A percentile compares a stretch with the other conserved stretches of the same genome.
These are phyloP conservation scores for Zelostemma sp. DNA, from an alignment of 1,140 invertebrate species.

Conservation along the genomic window DNA sequence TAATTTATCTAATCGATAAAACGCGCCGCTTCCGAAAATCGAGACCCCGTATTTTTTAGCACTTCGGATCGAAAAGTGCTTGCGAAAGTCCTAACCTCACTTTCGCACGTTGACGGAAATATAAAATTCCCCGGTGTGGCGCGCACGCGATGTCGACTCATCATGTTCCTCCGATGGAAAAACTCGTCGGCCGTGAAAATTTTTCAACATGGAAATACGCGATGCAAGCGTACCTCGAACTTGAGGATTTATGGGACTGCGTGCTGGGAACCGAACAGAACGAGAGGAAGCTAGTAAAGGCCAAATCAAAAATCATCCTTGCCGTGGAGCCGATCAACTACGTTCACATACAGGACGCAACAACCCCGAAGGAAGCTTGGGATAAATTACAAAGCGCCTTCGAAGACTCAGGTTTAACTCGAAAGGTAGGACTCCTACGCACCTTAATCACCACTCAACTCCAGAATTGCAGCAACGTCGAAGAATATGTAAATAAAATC, in stretches of 20 bases:
- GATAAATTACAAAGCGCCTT: conserved; percentile 48
- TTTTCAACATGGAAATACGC: conserved; percentile 53
- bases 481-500: conserved; percentile 57
- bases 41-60: too few relatives aligned
- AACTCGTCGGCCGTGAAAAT: conserved; percentile 51
- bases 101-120: too few relatives aligned
- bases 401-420: conserved; percentile 56
- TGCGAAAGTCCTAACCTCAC: too few relatives aligned
- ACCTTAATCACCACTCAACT: conserved; percentile 48
- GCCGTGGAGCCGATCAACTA: conserved; percentile 54
- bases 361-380: conserved; percentile 45
- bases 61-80: too few relatives aligned
- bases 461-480: conserved; percentile 45
- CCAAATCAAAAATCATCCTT: conserved; percentile 52
- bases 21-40: background rate
- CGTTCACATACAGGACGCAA: conserved; percentile 42
- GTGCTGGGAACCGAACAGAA: conserved; percentile 26
- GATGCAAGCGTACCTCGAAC: conserved; percentile 53
- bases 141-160: conserved; percentile 6
- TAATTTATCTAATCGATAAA: too few relatives aligned
- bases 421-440: conserved; percentile 55
- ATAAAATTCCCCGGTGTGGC: background rate
- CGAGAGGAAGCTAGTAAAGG: conserved; percentile 41
- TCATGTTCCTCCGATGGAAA: conserved; percentile 26
- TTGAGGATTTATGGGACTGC: conserved; percentile 49